Percentiles rank a stretch among this genome's conserved stretches.
Evolutionary conservation across 1,140 invertebrate species (phyloP).

Genomic region (Phymastichus coffea): DNA sequence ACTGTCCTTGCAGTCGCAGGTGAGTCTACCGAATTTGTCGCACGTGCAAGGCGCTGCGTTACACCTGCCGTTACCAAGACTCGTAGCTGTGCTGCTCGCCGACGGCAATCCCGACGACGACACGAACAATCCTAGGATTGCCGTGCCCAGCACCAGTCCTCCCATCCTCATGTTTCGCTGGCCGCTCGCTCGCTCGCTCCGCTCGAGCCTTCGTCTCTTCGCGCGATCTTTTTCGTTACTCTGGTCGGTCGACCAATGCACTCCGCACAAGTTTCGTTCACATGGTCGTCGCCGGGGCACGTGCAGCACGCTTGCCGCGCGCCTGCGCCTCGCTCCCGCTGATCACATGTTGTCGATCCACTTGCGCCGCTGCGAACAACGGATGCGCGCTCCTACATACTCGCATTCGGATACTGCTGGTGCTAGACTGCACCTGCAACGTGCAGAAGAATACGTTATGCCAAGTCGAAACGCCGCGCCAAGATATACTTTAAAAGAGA

Average conservation of each 20-base stretch:
- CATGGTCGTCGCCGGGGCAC: neutral
- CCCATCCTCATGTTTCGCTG: neutral
- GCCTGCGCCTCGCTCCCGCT: no score
- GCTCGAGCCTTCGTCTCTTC: neutral
- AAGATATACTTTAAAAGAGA: no score
- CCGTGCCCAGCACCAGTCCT: neutral
- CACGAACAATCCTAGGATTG: neutral
- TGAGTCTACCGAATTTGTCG: conserved; percentile 59
- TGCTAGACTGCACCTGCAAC: conserved; percentile 4
- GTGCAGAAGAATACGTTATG: no score
- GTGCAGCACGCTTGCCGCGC: no score
- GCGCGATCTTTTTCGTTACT: neutral
- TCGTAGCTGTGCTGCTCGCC: conserved; percentile 31
- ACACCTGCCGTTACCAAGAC: conserved; percentile 52
- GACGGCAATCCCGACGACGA: neutral
- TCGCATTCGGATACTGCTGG: neutral
- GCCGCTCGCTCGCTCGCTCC: neutral
- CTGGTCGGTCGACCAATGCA: neutral
- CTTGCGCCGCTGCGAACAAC: conserved; percentile 26
- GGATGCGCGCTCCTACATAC: conserved; percentile 16
- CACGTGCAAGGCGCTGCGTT: conserved; percentile 59
- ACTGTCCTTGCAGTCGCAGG: conserved; percentile 60
- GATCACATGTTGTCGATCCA: conserved; percentile 9
- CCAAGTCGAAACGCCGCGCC: no score
- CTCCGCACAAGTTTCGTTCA: neutral